Percentiles rank a stretch among this genome's conserved stretches.
These are phyloP conservation scores for Halesus radiatus DNA, from an alignment of 1,140 invertebrate species.

Conservation along the genomic window DNA sequence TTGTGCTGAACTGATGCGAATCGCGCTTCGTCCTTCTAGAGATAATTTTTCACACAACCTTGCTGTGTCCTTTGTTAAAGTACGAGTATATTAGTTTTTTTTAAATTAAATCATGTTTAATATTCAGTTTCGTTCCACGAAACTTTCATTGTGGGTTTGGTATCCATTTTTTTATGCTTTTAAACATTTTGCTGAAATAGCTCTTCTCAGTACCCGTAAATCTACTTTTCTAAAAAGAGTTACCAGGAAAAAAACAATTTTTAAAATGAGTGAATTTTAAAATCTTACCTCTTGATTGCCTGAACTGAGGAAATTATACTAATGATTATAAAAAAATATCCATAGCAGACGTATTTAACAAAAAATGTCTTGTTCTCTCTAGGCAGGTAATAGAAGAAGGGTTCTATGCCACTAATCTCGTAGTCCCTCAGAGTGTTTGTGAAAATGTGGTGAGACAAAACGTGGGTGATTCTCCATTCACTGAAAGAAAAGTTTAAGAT, in stretches of 20 bases:
- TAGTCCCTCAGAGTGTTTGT: conserved; percentile 84
- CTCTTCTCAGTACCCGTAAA: too few species aligned
- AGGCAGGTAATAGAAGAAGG: conserved; percentile 62
- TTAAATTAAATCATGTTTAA: not conserved
- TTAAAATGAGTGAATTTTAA: too few species aligned
- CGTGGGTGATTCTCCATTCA: conserved; percentile 84
- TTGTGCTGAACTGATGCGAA: too few species aligned
- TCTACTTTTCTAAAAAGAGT: too few species aligned
- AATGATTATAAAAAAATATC: conserved; percentile 32
- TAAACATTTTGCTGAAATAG: too few species aligned
- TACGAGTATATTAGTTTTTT: not conserved
- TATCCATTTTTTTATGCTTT: too few species aligned
- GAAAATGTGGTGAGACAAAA: conserved; percentile 85
- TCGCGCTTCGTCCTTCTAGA: too few species aligned
- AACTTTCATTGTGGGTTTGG: too few species aligned
- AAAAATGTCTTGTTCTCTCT: conserved; percentile 34
- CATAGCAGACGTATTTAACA: conserved; percentile 40
- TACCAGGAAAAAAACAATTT: not conserved
- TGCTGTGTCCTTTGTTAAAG: too few species aligned
- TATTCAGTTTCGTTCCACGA: not conserved
- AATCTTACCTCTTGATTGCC: not conserved
- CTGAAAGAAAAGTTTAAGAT: conserved; percentile 64
- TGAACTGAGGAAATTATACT: not conserved
- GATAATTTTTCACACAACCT: too few species aligned
- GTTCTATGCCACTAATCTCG: conserved; percentile 80